phyloP scores from a whole-genome alignment of 2,888 invertebrate species.

The Stenodema calcarata region DNA sequence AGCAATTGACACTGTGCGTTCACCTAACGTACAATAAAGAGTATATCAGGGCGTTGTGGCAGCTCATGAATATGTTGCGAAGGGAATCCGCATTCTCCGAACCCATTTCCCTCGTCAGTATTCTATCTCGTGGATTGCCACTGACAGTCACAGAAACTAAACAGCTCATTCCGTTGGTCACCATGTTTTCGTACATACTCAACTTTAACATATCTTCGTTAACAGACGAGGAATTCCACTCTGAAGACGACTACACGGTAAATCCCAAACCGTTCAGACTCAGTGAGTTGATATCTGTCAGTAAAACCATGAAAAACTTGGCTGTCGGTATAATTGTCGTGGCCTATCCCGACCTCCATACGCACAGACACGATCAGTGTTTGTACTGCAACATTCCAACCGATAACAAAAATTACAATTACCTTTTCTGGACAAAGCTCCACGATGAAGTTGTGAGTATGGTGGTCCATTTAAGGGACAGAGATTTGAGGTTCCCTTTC shows the following conservation, averaged over 20 bases:
- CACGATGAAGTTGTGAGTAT: constrained; percentile 80
- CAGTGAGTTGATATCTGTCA: constrained; percentile 74
- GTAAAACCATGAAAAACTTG: constrained; percentile 76
- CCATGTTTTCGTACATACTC: constrained; percentile 72
- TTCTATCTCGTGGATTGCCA: constrained; percentile 72
- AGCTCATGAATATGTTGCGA: constrained; percentile 17
- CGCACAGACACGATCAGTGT: constrained; percentile 40
- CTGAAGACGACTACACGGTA: constrained; percentile 57
- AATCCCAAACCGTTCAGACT: constrained; percentile 73
- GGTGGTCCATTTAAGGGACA: constrained; percentile 80
- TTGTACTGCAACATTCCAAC: constrained; percentile 43
- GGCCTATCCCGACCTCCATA: constrained; percentile 70
- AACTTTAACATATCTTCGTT: constrained; percentile 43
- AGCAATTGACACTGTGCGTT: constrained; percentile 32
- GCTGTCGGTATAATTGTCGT: constrained; percentile 85
- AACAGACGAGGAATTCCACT: constrained; percentile 48
- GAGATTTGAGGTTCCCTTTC: constrained; percentile 83
- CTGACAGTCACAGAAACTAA: constrained; percentile 67
- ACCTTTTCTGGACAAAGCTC: constrained; percentile 78
- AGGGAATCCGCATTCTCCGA: constrained; percentile 34
- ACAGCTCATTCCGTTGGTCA: constrained; percentile 76
- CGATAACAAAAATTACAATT: constrained; percentile 60
- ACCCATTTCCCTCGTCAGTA: constrained; percentile 65
- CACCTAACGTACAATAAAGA: constrained; percentile 42
- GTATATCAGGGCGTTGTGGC: constrained; percentile 47